Percentiles rank a stretch among this genome's conserved stretches.
Conservation (phyloP, 1,140 invertebrate species). For the Elymnias hypermnestra region DNA sequence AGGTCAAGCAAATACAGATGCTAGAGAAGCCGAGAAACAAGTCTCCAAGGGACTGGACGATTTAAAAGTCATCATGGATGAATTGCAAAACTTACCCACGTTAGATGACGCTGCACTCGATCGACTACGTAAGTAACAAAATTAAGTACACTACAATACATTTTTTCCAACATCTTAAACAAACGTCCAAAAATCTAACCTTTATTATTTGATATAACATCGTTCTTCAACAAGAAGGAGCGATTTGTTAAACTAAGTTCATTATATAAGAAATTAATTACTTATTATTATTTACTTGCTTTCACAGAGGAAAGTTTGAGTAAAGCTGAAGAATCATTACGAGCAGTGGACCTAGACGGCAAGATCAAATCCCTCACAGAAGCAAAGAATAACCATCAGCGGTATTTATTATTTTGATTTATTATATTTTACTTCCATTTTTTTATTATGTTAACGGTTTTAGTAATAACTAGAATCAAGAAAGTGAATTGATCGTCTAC, state of each 20-base stretch:
- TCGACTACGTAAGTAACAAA: slow-evolving; percentile 56
- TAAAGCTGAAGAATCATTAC: slow-evolving; percentile 84
- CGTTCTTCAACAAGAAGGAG: no score
- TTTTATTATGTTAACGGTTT: no score
- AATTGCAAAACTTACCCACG: slow-evolving; percentile 85
- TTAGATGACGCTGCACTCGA: slow-evolving; percentile 58
- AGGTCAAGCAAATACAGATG: slow-evolving; percentile 90
- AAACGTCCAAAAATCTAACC: no score
- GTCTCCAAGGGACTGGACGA: slow-evolving; percentile 88
- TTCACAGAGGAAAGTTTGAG: slow-evolving; percentile 82
- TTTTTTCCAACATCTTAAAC: no score
- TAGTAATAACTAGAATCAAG: no score
- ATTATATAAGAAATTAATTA: background rate
- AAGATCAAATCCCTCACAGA: slow-evolving; percentile 83
- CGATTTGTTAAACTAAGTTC: no score
- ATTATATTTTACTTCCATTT: no score
- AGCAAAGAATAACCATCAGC: slow-evolving; percentile 83
- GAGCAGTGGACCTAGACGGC: slow-evolving; percentile 84
- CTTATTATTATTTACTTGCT: slow-evolving; percentile 6
- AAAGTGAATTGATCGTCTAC: no score
- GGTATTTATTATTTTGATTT: slow-evolving; percentile 30
- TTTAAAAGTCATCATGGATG: slow-evolving; percentile 86
- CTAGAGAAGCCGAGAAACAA: slow-evolving; percentile 85
- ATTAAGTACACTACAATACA: no score
- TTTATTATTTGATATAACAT: background rate